Conservation (phyloP, 1,140 invertebrate genomes). For the Mesaphorura yosii region DNA sequence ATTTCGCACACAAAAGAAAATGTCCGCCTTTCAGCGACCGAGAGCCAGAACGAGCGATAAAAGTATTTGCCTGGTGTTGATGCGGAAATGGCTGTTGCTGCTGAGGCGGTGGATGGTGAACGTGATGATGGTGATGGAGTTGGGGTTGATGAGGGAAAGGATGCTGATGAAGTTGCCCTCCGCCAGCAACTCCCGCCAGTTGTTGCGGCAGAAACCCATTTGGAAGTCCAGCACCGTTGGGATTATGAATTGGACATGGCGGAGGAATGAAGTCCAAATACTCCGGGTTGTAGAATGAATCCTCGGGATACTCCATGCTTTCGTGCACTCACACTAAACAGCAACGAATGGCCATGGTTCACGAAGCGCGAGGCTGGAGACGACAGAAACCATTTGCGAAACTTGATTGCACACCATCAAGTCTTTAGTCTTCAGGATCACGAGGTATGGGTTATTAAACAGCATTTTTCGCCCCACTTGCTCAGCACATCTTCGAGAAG, state of each 20-base stretch:
- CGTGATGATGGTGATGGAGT: conserved; percentile 26
- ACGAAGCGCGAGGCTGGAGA: too few species aligned
- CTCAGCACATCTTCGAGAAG: too few species aligned
- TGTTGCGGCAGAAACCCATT: conserved; percentile 31
- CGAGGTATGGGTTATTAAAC: too few species aligned
- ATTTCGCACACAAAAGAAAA: too few species aligned
- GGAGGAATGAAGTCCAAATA: conserved; percentile 31
- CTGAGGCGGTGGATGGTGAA: conserved; percentile 10
- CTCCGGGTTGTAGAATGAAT: conserved; percentile 28
- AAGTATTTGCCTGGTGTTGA: conserved; percentile 25
- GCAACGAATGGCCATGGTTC: conserved; percentile 4
- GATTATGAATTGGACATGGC: conserved; percentile 32
- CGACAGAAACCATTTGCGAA: too few species aligned
- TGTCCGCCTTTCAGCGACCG: too few species aligned
- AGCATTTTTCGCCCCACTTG: too few species aligned
- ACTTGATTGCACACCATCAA: too few species aligned
- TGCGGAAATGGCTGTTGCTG: conserved; percentile 12
- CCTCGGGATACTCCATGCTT: conserved; percentile 27
- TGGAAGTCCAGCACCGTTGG: conserved; percentile 20
- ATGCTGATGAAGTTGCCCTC: conserved; percentile 29
- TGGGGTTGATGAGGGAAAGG: conserved; percentile 18
- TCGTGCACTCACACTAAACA: neutral
- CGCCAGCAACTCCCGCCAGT: too few species aligned
- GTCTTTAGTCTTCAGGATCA: too few species aligned
- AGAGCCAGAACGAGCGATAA: too few species aligned